Evolutionary conservation across 2,797 vertebrate genomes (phyloP), one percentile per base, ranked within the genome.

Genomic region (Danio tinwini): DNA sequence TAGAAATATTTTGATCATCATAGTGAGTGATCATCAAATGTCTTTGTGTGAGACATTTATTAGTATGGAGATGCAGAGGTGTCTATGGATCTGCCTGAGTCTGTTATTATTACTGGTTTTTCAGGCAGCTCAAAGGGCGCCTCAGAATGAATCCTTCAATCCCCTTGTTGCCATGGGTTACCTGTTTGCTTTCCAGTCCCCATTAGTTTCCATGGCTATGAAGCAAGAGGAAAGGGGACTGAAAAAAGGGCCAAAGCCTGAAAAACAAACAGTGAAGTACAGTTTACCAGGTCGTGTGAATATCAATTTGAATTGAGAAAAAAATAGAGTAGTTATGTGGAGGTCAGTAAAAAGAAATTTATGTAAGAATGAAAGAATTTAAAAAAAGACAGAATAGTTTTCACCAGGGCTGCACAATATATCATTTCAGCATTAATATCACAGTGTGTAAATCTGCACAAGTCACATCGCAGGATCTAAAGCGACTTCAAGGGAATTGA

Each of bases 151-250:
- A 81, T 74, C 78, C 81, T 63, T 69, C 58, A 73, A 16, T 70
- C 74, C 67, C 75, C 78, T 45, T 80, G 86, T 87, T 85, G 76
- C 81, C 81, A 87, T 83, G 76, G 82, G 73, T 80, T 77, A 87
- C 86, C 39, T 69, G 49, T 72, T 79, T 82, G 81, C 78, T 84
- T 81, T 82, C 71, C 68, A 79, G 68, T 72, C 55, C 19, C 77
- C 81, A 16, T 65, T 70, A 59, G 86, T 85, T 85, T 79, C 82
- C 76, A 84, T 81, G 81, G 81, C 69, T 80, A 70, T 82, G 73
- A 64, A 80, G 76, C 37, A 67, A 53, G 50, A 52, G 70, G 71
- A 72, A 75, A 80, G 44, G 76, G 69, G 83, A 82, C 74, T 52
- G n/a, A 78, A 53, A 71, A 71, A 81, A 56, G 77, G 42, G n/a